A percentile compares a stretch with the other conserved stretches of the same genome.
These are phyloP conservation scores for Thrips palmi DNA, from an alignment of 1,140 invertebrate genomes.

Conservation along the genomic window DNA sequence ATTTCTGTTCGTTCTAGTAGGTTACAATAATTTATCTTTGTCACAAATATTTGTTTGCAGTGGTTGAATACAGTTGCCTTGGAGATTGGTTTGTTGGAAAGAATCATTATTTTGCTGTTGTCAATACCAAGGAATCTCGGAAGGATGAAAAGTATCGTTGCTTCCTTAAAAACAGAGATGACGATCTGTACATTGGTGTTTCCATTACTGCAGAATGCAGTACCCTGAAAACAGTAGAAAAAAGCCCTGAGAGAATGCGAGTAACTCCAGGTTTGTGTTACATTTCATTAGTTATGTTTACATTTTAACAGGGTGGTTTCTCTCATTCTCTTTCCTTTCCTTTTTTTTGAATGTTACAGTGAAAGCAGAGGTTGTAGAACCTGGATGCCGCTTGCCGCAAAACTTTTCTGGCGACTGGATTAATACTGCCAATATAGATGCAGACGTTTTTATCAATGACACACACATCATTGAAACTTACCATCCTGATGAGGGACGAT, in stretches of 20 bases:
- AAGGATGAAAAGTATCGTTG: constrained; percentile 87
- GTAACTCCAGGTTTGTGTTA: constrained; percentile 55
- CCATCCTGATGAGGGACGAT: constrained; percentile 78
- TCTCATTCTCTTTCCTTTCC: background rate
- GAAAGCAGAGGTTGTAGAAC: constrained; percentile 68
- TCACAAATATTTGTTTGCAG: constrained; percentile 25
- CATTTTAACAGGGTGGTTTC: background rate
- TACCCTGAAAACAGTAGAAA: constrained; percentile 77
- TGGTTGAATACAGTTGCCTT: constrained; percentile 81
- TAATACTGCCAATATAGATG: constrained; percentile 90
- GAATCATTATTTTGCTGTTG: constrained; percentile 88
- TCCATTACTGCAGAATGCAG: constrained; percentile 88
- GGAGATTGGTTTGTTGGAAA: constrained; percentile 92
- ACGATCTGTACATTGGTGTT: constrained; percentile 74
- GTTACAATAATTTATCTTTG: constrained; percentile 8
- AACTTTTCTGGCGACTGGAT: constrained; percentile 93
- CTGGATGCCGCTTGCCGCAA: constrained; percentile 77
- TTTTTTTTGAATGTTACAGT: constrained; percentile 27
- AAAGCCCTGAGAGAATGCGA: constrained; percentile 75
- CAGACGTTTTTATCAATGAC: constrained; percentile 83
- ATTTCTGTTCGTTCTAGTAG: constrained; percentile 6
- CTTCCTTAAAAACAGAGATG: constrained; percentile 84
- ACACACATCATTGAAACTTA: constrained; percentile 92
- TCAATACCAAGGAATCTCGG: constrained; percentile 83
- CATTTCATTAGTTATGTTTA: constrained; percentile 12